A percentile compares a stretch with the other conserved stretches of the same genome.
phyloP scores from a whole-genome alignment of 1,140 invertebrate genomes.

The Drosophila lacteicornis region DNA sequence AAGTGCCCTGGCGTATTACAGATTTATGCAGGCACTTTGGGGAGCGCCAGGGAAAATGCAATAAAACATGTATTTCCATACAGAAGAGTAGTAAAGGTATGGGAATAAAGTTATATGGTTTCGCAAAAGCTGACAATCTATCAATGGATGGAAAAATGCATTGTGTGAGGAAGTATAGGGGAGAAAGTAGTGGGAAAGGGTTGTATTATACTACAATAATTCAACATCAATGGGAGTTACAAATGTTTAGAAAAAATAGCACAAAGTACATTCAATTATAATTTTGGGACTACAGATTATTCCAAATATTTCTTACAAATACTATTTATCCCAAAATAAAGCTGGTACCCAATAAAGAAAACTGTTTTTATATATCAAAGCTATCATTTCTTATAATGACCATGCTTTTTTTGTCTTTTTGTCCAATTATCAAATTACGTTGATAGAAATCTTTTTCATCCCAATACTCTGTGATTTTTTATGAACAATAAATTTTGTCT shows the following conservation, averaged over 20 bases:
- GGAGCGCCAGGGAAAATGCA: constrained; percentile 19
- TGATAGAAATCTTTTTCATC: background rate
- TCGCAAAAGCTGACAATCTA: constrained; percentile 14
- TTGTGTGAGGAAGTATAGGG: background rate
- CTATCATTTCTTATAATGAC: background rate
- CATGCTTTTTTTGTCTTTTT: background rate
- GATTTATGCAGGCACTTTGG: constrained; percentile 44
- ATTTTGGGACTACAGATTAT: background rate
- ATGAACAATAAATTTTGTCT: background rate
- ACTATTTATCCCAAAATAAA: background rate
- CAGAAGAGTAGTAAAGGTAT: background rate
- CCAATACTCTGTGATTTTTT: background rate
- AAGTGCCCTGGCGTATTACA: constrained; percentile 48
- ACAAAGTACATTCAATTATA: background rate
- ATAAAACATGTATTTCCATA: constrained; percentile 28
- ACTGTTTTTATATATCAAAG: background rate
- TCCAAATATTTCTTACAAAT: background rate
- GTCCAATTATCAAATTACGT: background rate
- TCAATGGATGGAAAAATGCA: constrained; percentile 20
- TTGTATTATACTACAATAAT: too few relatives aligned
- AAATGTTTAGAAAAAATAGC: background rate
- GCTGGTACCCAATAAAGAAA: too few relatives aligned
- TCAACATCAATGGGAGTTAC: too few relatives aligned
- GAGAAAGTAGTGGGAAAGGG: background rate
- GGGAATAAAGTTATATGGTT: constrained; percentile 10